Base-by-base conservation (phyloP, 2,888 invertebrate genomes). In the Pyrochroa serraticornis region DNA sequence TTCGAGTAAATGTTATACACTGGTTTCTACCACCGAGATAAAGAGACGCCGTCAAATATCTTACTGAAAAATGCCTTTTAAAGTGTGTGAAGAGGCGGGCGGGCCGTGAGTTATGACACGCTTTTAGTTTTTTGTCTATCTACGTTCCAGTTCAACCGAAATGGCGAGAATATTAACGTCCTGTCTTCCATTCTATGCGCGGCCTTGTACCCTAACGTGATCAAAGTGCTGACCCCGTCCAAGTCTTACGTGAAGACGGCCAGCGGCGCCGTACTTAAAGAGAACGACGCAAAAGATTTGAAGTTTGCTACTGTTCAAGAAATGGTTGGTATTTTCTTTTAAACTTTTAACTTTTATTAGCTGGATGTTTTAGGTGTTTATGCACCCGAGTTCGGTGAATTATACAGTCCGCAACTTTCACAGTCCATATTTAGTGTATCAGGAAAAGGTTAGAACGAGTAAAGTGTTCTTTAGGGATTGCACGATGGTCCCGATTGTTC, bases 141-240 rank as follows among this genome's bases (percentile, higher is more conserved):
- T 56, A 58, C 66, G 54, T 82, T 83, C 57, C 79, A 90, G 82
- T 81, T 91, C 32, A 92, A 92, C 71, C 79, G 80, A 6, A 90
- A 93, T 67, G 89, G 89, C 2, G 88, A 88, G 3, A 92, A 92
- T 69, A 84, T 87, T 58, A 85, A 86, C 54, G 77, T 93, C n/a
- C 75, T 93, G 12, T 85, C 90, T 46, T 95, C 95, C 0, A 88
- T 96, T 22, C 81, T 98, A 38, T 93, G 93, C 75, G 95, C 95
- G 1, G 95, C 97, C 0, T 82, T 95, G 12, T 97, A 97, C 79
- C 97, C 97, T 0, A 95, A 95, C 74, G 86, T 98, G 32, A 91
- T 93, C 0, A 90, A 92, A 81, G 89, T 91, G 6, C 79, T 91
- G 44, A 91, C 90, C 0, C 92, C 92, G 0, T 90, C 90, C 67